These are phyloP conservation scores for Epinephelus lanceolatus DNA, from an alignment of 2,113 vertebrate genomes.

Conservation along the genomic window DNA sequence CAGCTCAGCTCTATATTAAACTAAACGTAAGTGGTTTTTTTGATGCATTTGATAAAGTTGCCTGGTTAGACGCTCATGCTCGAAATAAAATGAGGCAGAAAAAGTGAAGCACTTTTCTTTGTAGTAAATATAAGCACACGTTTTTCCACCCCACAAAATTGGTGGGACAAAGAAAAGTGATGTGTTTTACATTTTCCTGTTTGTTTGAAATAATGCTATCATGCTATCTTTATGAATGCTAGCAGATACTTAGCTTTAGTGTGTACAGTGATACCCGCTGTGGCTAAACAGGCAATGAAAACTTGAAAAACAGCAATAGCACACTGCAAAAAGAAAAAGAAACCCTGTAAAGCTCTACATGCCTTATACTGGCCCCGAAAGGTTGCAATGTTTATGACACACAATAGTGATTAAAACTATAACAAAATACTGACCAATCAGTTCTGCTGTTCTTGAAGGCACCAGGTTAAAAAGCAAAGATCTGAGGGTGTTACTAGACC, in stretches of 20 bases:
- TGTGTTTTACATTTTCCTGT: background rate
- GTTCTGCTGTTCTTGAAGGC: no score
- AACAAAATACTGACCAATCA: no score
- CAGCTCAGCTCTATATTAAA: background rate
- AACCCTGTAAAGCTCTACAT: no score
- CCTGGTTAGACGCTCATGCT: fast-evolving
- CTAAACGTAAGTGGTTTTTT: background rate
- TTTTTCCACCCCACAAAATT: background rate
- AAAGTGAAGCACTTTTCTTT: background rate
- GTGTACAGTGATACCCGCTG: background rate
- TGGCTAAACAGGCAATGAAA: background rate
- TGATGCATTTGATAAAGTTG: background rate
- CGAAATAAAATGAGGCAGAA: background rate
- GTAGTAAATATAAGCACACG: background rate
- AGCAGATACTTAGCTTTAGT: no score
- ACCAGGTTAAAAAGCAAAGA: no score
- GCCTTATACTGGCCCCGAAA: no score
- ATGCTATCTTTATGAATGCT: no score
- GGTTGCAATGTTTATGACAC: background rate
- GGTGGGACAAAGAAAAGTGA: background rate
- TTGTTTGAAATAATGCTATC: background rate
- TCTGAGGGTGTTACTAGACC: no score
- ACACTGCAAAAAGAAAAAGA: background rate
- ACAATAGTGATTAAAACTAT: no score
- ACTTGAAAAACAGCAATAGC: background rate